These are phyloP conservation scores for Psilanteris sp. DNA, from an alignment of 1,140 invertebrate species.

Conservation along the genomic window DNA sequence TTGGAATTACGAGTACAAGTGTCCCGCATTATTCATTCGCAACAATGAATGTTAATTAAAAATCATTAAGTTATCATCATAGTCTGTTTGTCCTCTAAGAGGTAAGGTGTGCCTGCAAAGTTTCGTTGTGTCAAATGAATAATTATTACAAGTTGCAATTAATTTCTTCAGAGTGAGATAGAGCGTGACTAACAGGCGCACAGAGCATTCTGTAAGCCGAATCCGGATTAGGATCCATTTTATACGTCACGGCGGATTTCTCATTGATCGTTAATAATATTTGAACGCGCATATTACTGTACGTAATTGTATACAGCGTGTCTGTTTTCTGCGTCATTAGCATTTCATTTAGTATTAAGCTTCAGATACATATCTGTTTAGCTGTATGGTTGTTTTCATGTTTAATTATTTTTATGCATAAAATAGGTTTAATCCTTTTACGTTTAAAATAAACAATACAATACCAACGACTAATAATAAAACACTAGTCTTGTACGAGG, in stretches of 20 bases:
- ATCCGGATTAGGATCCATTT: slow-evolving; percentile 15
- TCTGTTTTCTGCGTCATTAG: slow-evolving; percentile 13
- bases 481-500: too few relatives aligned
- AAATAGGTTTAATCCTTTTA: too few relatives aligned
- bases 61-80: slow-evolving; percentile 50
- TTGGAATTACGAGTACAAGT: slow-evolving; percentile 26
- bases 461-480: too few relatives aligned
- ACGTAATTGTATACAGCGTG: slow-evolving; percentile 17
- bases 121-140: slow-evolving; percentile 31
- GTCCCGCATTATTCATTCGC: slow-evolving; percentile 7
- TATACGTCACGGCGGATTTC: slow-evolving; percentile 16
- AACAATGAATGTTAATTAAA: slow-evolving; percentile 52
- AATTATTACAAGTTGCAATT: slow-evolving; percentile 57
- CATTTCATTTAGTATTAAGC: slow-evolving; percentile 1
- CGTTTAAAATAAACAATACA: too few relatives aligned
- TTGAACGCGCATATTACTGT: slow-evolving; percentile 27
- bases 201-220: slow-evolving; percentile 33
- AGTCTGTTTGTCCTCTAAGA: slow-evolving; percentile 7
- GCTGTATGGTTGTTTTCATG: too few relatives aligned
- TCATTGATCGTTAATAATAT: slow-evolving; percentile 25
- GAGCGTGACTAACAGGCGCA: slow-evolving; percentile 57
- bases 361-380: too few relatives aligned
- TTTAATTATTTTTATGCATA: too few relatives aligned
- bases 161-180: slow-evolving; percentile 23
- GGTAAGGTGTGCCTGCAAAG: slow-evolving; percentile 39